Conservation (phyloP, 2,888 invertebrate genomes). For the Brachylomia viminalis region DNA sequence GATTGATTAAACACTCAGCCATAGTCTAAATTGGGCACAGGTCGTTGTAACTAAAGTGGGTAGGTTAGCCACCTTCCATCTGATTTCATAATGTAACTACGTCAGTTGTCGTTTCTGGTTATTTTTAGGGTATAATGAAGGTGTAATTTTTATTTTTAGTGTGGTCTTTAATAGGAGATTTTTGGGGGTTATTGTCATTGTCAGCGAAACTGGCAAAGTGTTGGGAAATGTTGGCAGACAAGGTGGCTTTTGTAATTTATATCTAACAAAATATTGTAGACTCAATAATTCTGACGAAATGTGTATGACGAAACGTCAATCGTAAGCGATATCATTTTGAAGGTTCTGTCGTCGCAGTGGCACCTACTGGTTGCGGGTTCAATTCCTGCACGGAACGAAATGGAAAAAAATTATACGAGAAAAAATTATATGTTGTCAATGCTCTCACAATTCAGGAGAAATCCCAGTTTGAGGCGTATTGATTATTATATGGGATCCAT, state of each 20-base stretch:
- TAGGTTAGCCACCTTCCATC: slow-evolving; percentile 46
- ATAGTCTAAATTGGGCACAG: slow-evolving; percentile 40
- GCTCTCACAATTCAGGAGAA: too few species aligned
- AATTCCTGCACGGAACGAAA: too few species aligned
- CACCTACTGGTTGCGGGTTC: too few species aligned
- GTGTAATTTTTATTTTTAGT: slow-evolving; percentile 6
- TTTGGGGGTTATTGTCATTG: slow-evolving; percentile 13
- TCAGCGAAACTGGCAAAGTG: background rate
- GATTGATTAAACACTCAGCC: slow-evolving; percentile 27
- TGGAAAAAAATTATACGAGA: too few species aligned
- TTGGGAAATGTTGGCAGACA: background rate
- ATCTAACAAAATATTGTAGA: too few species aligned
- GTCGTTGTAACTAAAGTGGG: slow-evolving; percentile 55
- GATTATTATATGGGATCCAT: background rate
- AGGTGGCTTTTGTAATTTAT: background rate
- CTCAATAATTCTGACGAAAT: background rate
- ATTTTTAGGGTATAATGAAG: slow-evolving; percentile 27
- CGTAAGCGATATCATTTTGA: background rate
- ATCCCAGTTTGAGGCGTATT: background rate
- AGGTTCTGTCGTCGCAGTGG: background rate
- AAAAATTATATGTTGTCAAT: too few species aligned
- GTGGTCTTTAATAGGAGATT: background rate
- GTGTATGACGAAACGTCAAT: background rate
- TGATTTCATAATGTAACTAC: slow-evolving; percentile 43
- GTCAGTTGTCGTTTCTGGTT: slow-evolving; percentile 22